Percentiles rank a stretch among this genome's conserved stretches.
Conservation (phyloP, 2,113 vertebrate species). For the zebrafish (Danio rerio) region GRCz12tu NC_133185.1:32038001-32038500, state of each 20-base stretch:
- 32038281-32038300: constrained; percentile 39
- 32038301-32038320: constrained; percentile 25
- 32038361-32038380: constrained; percentile 3
- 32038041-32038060: too few relatives aligned
- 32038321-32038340: constrained; percentile 43
- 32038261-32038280: not conserved
- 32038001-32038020: too few relatives aligned
- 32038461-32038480: not conserved
- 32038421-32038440: constrained; percentile 20
- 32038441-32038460: not conserved
- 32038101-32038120: too few relatives aligned
- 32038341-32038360: not conserved
- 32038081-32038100: too few relatives aligned
- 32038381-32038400: not conserved
- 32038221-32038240: not conserved
- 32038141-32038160: too few relatives aligned
- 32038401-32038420: not conserved
- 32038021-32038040: too few relatives aligned
- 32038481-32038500: constrained; percentile 28
- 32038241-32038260: not conserved
- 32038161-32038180: too few relatives aligned
- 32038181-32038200: too few relatives aligned
- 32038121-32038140: too few relatives aligned
- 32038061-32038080: too few relatives aligned
- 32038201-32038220: too few relatives aligned